phyloP scores from a whole-genome alignment of 2,113 vertebrate genomes.

The Alligator mississippiensis region DNA sequence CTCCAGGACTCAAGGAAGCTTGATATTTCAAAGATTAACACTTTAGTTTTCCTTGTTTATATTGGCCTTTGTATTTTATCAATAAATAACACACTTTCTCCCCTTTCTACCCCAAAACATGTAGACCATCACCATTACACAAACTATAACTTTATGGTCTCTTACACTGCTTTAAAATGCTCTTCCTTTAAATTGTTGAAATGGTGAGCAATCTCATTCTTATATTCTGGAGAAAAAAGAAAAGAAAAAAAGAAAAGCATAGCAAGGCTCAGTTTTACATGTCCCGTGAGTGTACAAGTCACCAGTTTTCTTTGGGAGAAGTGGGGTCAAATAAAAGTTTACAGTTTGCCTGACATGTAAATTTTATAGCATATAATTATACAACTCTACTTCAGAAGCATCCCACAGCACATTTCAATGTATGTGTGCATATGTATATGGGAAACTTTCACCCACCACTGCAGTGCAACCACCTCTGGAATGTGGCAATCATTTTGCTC shows the following conservation, averaged over 20 bases:
- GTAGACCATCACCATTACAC: background rate
- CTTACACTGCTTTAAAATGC: conserved; percentile 76
- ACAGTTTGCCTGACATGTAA: too few species aligned
- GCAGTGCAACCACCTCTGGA: too few species aligned
- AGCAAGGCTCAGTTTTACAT: accelerated
- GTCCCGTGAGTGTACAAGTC: background rate
- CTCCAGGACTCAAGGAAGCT: background rate
- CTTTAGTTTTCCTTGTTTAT: background rate
- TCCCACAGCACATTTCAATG: too few species aligned
- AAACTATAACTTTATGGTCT: background rate
- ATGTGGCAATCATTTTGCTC: too few species aligned
- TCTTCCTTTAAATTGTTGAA: conserved; percentile 63
- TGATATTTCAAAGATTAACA: background rate
- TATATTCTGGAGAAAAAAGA: conserved; percentile 54
- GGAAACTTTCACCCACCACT: too few species aligned
- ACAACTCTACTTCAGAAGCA: too few species aligned
- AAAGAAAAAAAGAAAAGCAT: background rate
- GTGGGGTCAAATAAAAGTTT: too few species aligned
- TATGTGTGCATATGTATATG: too few species aligned
- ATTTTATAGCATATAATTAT: too few species aligned
- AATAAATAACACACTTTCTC: background rate
- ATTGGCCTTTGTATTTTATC: background rate
- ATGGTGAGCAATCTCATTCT: conserved; percentile 73
- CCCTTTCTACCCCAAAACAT: background rate
- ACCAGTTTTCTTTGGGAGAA: background rate